Percentiles rank a stretch among this genome's conserved stretches.
These are phyloP conservation scores for Xiphorhynchus erythropygius DNA, from an alignment of 2,797 vertebrate species.

Conservation along the genomic window DNA sequence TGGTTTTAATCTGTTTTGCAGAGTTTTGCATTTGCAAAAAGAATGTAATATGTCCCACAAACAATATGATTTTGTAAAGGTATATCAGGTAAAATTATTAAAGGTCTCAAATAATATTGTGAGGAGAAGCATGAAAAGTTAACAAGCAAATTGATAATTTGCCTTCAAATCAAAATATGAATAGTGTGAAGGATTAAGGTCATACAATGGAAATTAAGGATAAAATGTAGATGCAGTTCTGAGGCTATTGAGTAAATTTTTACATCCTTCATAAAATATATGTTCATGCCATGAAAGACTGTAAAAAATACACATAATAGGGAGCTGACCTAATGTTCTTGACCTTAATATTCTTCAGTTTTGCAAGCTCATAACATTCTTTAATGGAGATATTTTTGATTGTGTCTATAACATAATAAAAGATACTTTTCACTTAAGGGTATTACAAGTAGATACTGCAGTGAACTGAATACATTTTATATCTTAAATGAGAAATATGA, in stretches of 20 bases:
- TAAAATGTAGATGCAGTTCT: background rate
- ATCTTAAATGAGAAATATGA: background rate
- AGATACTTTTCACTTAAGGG: background rate
- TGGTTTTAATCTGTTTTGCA: background rate
- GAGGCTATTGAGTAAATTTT: background rate
- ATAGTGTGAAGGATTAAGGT: background rate
- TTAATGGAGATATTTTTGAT: background rate
- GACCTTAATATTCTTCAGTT: background rate
- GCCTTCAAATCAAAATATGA: background rate
- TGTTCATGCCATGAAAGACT: background rate
- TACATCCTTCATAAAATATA: constrained; percentile 7
- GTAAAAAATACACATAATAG: background rate
- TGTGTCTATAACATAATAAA: background rate
- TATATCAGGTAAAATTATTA: background rate
- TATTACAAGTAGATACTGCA: background rate
- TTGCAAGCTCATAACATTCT: constrained; percentile 4
- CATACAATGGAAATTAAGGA: background rate
- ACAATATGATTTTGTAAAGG: background rate
- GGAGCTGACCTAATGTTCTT: background rate
- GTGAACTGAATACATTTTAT: background rate
- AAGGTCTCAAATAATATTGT: background rate
- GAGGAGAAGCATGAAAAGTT: background rate
- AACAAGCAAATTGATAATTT: background rate
- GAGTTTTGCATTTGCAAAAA: background rate
- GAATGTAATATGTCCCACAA: background rate